Percentiles rank a stretch among this genome's conserved stretches.
Evolutionary conservation across 2,888 invertebrate genomes (phyloP).

Genomic region (Drosophila villosipedis): DNA sequence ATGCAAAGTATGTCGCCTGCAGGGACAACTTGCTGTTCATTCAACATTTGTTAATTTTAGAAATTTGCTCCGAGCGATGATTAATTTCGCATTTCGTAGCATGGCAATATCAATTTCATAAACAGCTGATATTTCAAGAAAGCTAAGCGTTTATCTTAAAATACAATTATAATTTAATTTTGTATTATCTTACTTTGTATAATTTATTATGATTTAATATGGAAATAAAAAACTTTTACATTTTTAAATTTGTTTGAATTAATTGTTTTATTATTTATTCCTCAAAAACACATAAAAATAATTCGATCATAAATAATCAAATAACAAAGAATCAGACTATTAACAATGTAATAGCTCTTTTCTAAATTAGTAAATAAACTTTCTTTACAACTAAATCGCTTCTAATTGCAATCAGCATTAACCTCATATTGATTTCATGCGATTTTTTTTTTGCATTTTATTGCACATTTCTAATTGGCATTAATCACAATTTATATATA

Average conservation of each 20-base stretch:
- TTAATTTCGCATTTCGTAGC: background rate
- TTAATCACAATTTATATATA: conserved; percentile 13
- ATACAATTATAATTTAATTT: background rate
- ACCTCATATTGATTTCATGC: background rate
- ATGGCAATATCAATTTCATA: background rate
- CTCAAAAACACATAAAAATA: background rate
- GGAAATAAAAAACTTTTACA: background rate
- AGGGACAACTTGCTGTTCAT: background rate
- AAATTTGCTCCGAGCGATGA: background rate
- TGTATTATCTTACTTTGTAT: background rate
- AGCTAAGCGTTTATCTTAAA: background rate
- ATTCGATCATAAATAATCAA: background rate
- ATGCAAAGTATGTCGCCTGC: background rate
- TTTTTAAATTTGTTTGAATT: background rate
- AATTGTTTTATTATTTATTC: background rate
- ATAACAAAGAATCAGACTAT: background rate
- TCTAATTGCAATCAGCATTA: background rate
- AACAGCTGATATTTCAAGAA: background rate
- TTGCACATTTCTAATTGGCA: conserved; percentile 3
- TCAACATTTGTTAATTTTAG: background rate
- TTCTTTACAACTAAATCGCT: background rate
- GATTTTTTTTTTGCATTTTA: background rate
- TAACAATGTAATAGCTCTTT: background rate
- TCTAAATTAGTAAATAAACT: background rate
- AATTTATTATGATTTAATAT: background rate